Evolutionary conservation across 2,888 invertebrate genomes (phyloP).

Genomic region (Tiphia femorata): DNA sequence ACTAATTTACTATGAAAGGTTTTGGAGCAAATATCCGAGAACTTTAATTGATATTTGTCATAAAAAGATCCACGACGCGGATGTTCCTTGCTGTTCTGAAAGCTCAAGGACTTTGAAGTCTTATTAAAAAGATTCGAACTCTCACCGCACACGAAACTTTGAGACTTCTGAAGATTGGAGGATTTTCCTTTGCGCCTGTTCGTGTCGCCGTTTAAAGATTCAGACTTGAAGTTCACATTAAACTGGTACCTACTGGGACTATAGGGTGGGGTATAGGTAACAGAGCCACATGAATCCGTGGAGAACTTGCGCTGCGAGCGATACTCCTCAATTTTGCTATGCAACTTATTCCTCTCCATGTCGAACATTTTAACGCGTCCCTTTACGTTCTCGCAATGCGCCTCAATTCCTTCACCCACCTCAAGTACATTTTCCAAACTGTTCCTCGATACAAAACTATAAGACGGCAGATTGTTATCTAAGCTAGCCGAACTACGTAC

Average conservation of each 20-base stretch:
- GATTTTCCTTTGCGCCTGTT: neutral
- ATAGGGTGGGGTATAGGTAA: neutral
- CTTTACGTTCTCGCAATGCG: neutral
- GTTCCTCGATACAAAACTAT: constrained; percentile 52
- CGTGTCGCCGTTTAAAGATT: neutral
- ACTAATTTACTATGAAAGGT: constrained; percentile 14
- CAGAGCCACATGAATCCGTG: neutral
- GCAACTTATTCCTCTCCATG: constrained; percentile 30
- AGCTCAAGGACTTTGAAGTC: neutral
- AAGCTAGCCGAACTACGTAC: constrained; percentile 47
- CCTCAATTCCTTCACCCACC: constrained; percentile 27
- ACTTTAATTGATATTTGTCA: neutral
- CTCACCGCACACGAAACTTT: constrained; percentile 17
- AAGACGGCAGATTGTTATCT: constrained; percentile 42
- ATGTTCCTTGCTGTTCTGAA: neutral
- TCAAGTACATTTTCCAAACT: constrained; percentile 44
- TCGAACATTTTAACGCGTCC: constrained; percentile 12
- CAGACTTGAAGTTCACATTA: neutral
- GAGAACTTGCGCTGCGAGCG: neutral
- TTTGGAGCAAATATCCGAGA: neutral
- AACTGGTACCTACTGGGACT: neutral
- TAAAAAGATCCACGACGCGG: neutral
- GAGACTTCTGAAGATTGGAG: constrained; percentile 17
- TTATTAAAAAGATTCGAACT: neutral
- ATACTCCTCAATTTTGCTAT: constrained; percentile 22